phyloP scores from a whole-genome alignment of 2,888 invertebrate genomes.

The Eurytoma adleriae region DNA sequence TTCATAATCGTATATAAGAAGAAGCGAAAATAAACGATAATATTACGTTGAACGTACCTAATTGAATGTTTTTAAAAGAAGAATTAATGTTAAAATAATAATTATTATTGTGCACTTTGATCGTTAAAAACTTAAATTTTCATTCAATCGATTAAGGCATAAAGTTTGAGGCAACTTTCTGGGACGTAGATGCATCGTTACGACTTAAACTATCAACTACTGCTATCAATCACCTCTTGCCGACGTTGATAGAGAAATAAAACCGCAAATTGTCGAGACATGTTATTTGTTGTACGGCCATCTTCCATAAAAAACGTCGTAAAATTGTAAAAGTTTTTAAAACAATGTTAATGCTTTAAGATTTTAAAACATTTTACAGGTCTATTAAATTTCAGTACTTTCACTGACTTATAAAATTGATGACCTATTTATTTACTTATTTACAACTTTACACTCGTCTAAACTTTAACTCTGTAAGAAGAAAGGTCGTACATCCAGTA shows the following conservation, averaged over 20 bases:
- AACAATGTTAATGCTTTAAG: background rate
- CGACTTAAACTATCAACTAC: conserved; percentile 14
- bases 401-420: too few relatives aligned
- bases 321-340: conserved; percentile 19
- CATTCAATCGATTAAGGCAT: conserved; percentile 3
- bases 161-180: background rate
- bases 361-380: too few relatives aligned
- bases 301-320: background rate
- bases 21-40: too few relatives aligned
- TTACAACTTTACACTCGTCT: too few relatives aligned
- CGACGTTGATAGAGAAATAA: conserved; percentile 36
- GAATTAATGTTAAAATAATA: too few relatives aligned
- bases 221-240: conserved; percentile 23
- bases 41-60: too few relatives aligned
- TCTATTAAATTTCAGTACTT: too few relatives aligned
- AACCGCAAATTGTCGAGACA: conserved; percentile 29
- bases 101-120: too few relatives aligned
- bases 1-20: too few relatives aligned
- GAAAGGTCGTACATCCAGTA: too few relatives aligned
- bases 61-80: background rate
- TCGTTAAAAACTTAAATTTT: background rate
- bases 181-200: conserved; percentile 13
- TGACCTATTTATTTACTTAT: too few relatives aligned
- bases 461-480: too few relatives aligned
- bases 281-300: conserved; percentile 4